Evolutionary conservation across 1,140 invertebrate species (phyloP), one percentile per base, ranked within the genome.

Genomic region (Pseudomyrmex dendroicus): DNA sequence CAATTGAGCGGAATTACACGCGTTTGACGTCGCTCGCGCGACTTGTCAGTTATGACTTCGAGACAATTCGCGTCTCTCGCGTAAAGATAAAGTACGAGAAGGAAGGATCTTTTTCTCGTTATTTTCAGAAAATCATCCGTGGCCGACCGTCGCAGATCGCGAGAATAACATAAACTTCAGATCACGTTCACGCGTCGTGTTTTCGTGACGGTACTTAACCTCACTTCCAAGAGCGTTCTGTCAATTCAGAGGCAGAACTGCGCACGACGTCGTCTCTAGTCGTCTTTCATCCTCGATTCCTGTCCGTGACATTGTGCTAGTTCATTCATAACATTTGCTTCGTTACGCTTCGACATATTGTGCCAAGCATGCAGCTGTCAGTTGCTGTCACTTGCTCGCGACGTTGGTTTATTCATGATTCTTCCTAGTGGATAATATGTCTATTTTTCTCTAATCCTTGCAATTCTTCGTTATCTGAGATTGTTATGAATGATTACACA

Each of bases 171-270:
- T 25, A 5, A 13, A 76, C 44, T 57, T 76, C 72, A 50, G 50
- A 62, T 35, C 44, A 48, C 63, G 35, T 76, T 85, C 50, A 3
- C 59, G 35, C 35, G 61, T 17, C 15, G 57, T 73, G 59, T 78
- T 62, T 88, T 76, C 62, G 12, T 56, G 74, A 62, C 80, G 77
- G 68, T 78, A 70, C 86, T 87, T 89, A 89, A 89, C 87, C 87
- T 89, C 87, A 89, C 84, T 89, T 83, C 48, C 64, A 7, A 15
- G 52, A 46, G 66, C 74, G 54, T 85, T 50, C 86, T 82, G 86
- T 87, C 86, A 88, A 5, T 20, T 68, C 17, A 7, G 22, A 73
- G 35, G 7, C 35, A 35, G 35, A 66, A 82, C 59, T 80, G 76
- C 66, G 76, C 64, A 66, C 76, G 66, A 48, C 73, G 25, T 35